Base-by-base conservation (phyloP, 2,797 vertebrate species). In the Neomorphus geoffroyi region DNA sequence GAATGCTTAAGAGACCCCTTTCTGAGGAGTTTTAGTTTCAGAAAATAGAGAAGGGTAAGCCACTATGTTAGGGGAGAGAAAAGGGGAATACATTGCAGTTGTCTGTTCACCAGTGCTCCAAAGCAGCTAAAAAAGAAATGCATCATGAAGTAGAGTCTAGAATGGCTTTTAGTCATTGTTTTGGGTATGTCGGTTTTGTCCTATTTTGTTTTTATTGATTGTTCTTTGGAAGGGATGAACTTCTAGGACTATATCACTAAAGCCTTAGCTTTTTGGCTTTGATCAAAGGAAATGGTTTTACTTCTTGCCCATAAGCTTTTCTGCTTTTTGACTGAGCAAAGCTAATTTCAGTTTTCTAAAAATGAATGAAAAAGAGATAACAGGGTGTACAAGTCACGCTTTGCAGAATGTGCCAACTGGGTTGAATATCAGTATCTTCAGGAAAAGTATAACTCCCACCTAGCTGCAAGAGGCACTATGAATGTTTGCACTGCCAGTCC, bases 171-270 rank as follows among this genome's bases (percentile, higher is more conserved):
- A 2, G 26, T n/a, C 5, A 32, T 33, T 46, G 4, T 32, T 73
- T 51, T 15, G 30, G 6, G 24, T 37, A 70, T 65, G 17, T 28
- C 6, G 15, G 4, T 0, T 3, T 37, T 28, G 41, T 66, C 4
- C 33, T 57, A 5, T 37, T 41, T 46, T 46, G 1, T 32, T 73
- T 65, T 54, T n/a, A 7, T 24, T 73, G 60, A 21, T 33, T 33
- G n/a, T 32, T 41, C 58, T 67, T 72, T 23, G 4, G 9, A 60
- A 16, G 9, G 5, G 4, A 32, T 0, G 6, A 33, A 51, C 9
- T 48, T 61, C 21, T 56, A 64, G 9, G 67, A 27, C 45, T 67
- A 8, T 30, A 26, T 41, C 67, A 58, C 4, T 18, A 37, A 77
- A 71, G 32, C 5, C 17, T 70, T 62, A 75, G 13, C 3, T 58